Conservation (phyloP, 2,888 invertebrate genomes). For the Zaprionus obscuricornis region DNA sequence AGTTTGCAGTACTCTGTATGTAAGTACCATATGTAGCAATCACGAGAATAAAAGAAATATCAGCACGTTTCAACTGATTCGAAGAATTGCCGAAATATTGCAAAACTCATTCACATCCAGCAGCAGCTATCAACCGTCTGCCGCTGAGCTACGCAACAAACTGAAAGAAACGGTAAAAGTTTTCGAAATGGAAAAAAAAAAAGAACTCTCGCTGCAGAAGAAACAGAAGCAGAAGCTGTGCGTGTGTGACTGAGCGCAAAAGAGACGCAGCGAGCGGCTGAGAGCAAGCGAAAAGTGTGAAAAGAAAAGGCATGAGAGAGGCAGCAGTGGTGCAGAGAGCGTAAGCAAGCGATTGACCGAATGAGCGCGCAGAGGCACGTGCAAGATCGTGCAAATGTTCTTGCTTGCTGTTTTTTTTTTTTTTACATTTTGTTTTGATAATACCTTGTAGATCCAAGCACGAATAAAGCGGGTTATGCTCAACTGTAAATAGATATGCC, state of each 20-base stretch:
- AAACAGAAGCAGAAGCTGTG: conserved; percentile 32
- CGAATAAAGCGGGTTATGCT: too few relatives aligned
- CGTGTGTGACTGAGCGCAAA: conserved; percentile 20
- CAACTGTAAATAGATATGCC: too few relatives aligned
- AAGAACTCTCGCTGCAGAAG: conserved; percentile 31
- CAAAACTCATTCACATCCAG: conserved; percentile 21
- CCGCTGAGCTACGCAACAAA: conserved; percentile 47
- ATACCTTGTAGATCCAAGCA: too few relatives aligned
- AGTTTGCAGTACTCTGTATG: too few relatives aligned
- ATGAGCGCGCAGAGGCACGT: conserved; percentile 38
- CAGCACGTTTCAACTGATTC: conserved; percentile 61
- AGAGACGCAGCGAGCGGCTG: too few relatives aligned
- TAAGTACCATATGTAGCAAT: neutral
- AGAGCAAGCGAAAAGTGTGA: neutral
- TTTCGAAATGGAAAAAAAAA: conserved; percentile 15
- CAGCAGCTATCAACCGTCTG: conserved; percentile 40
- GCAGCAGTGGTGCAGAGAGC: neutral
- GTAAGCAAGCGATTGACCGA: neutral
- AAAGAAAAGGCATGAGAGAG: neutral
- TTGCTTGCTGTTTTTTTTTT: conserved; percentile 1
- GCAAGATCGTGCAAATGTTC: conserved; percentile 47
- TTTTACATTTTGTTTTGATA: neutral
- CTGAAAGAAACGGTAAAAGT: conserved; percentile 56
- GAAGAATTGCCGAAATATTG: conserved; percentile 28
- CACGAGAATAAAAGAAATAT: conserved; percentile 26